Percentiles rank a stretch among this genome's conserved stretches.
These are phyloP conservation scores for Xylota sylvarum DNA, from an alignment of 2,888 invertebrate species.

Conservation along the genomic window DNA sequence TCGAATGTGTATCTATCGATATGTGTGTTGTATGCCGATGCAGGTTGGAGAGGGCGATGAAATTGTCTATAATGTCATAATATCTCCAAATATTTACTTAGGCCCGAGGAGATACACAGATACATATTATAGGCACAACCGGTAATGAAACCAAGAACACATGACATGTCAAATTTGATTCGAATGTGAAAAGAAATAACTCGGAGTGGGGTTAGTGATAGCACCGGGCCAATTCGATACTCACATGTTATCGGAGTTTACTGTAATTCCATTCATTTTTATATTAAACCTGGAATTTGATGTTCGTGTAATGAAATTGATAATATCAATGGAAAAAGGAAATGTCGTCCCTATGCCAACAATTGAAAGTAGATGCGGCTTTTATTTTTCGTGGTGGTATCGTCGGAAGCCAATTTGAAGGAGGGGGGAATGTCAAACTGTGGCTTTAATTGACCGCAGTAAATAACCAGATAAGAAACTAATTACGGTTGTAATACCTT, in stretches of 20 bases:
- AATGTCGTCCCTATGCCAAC: slow-evolving; percentile 41
- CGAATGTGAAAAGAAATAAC: slow-evolving; percentile 39
- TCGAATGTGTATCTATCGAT: slow-evolving; percentile 25
- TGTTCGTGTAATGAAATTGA: slow-evolving; percentile 56
- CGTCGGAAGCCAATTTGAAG: not conserved
- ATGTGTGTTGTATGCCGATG: slow-evolving; percentile 20
- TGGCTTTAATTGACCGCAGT: slow-evolving; percentile 18
- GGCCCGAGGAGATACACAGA: slow-evolving; percentile 59
- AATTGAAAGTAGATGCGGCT: slow-evolving; percentile 12
- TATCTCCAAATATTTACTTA: slow-evolving; percentile 71
- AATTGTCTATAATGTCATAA: slow-evolving; percentile 54
- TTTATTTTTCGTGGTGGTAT: not conserved
- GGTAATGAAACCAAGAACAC: slow-evolving; percentile 67
- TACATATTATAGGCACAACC: slow-evolving; percentile 51
- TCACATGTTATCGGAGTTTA: slow-evolving; percentile 11
- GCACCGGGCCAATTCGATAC: slow-evolving; percentile 4
- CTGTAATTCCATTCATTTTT: slow-evolving; percentile 25
- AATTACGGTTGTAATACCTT: slow-evolving; percentile 35
- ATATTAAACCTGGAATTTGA: slow-evolving; percentile 44
- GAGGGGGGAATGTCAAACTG: not conserved
- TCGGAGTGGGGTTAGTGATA: not conserved
- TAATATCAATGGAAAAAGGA: slow-evolving; percentile 55
- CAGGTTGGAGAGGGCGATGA: not conserved
- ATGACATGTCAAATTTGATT: slow-evolving; percentile 69
- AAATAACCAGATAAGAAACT: slow-evolving; percentile 26